Percentiles rank a stretch among this genome's conserved stretches.
Evolutionary conservation across 1,140 invertebrate species (phyloP).

Genomic region (Lordiphosa mommai): DNA sequence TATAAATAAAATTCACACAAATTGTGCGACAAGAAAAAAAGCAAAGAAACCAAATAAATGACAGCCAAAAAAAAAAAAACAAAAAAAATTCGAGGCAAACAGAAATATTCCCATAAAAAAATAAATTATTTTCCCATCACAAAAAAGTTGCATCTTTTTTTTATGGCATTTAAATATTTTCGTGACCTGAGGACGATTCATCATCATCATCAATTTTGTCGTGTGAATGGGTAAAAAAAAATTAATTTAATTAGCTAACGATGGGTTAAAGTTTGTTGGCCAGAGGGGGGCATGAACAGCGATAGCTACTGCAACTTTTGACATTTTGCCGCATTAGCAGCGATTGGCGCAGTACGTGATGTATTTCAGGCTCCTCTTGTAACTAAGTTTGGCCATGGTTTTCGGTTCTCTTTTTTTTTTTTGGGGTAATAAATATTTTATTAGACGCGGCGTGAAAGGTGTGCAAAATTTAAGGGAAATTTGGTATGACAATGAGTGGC

Average conservation of each 20-base stretch:
- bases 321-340: slow-evolving; percentile 61
- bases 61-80: slow-evolving; percentile 30
- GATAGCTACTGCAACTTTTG: slow-evolving; percentile 45
- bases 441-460: slow-evolving; percentile 48
- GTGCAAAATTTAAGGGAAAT: slow-evolving; percentile 16
- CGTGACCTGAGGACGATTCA: slow-evolving; percentile 56
- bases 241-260: slow-evolving; percentile 70
- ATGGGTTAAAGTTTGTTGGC: slow-evolving; percentile 23
- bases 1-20: slow-evolving; percentile 41
- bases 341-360: slow-evolving; percentile 51
- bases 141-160: slow-evolving; percentile 17
- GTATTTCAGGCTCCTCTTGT: background rate
- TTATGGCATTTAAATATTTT: slow-evolving; percentile 34
- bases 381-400: slow-evolving; percentile 9
- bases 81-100: slow-evolving; percentile 7
- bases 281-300: background rate
- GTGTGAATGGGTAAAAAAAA: slow-evolving; percentile 28
- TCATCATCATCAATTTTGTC: slow-evolving; percentile 34
- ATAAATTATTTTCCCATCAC: slow-evolving; percentile 55
- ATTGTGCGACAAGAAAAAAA: slow-evolving; percentile 19
- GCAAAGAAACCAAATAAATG: slow-evolving; percentile 23
- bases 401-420: slow-evolving; percentile 10
- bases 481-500: slow-evolving; percentile 9
- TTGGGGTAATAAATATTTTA: slow-evolving; percentile 66
- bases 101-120: slow-evolving; percentile 43